A percentile compares a stretch with the other conserved stretches of the same genome.
phyloP scores from a whole-genome alignment of 2,797 vertebrate species.

The Atherinosoma microstoma region DNA sequence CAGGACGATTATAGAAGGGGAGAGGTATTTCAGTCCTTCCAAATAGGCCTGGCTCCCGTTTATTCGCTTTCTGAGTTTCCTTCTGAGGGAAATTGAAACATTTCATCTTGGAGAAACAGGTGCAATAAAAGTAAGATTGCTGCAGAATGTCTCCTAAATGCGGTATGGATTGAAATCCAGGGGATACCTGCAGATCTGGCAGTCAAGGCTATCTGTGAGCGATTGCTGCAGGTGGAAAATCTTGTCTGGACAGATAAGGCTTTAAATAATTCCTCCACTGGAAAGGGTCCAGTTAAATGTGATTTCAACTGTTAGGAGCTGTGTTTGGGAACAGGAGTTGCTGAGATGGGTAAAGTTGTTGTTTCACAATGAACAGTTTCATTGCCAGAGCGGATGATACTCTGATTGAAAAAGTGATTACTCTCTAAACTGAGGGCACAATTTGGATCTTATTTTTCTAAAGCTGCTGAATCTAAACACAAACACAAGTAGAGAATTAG shows the following conservation, averaged over 20 bases:
- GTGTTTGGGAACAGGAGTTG: slow-evolving; percentile 8
- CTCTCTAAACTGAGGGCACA: not conserved
- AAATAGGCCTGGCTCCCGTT: slow-evolving; percentile 52
- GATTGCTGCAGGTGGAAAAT: slow-evolving; percentile 51
- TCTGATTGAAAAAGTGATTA: not conserved
- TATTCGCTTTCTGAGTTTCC: slow-evolving; percentile 53
- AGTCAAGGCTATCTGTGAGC: slow-evolving; percentile 46
- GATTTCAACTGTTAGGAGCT: slow-evolving; percentile 27
- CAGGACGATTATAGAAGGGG: slow-evolving; percentile 57
- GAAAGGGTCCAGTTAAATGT: slow-evolving; percentile 26
- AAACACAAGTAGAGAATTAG: not conserved
- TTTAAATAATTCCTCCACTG: slow-evolving; percentile 44
- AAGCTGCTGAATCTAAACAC: not conserved
- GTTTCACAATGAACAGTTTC: slow-evolving; percentile 3
- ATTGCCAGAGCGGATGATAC: not conserved
- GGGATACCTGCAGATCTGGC: slow-evolving; percentile 49
- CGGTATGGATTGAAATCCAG: slow-evolving; percentile 70
- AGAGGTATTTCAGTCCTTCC: slow-evolving; percentile 50
- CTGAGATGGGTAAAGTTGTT: not conserved
- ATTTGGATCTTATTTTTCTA: not conserved
- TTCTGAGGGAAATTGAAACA: slow-evolving; percentile 77
- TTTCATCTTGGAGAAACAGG: slow-evolving; percentile 76
- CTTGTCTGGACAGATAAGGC: slow-evolving; percentile 40
- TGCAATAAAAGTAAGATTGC: slow-evolving; percentile 76
- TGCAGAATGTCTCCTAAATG: slow-evolving; percentile 63